Evolutionary conservation across 2,888 invertebrate genomes (phyloP), one percentile per base, ranked within the genome.

Genomic region (Sceliomorpha sp.): DNA sequence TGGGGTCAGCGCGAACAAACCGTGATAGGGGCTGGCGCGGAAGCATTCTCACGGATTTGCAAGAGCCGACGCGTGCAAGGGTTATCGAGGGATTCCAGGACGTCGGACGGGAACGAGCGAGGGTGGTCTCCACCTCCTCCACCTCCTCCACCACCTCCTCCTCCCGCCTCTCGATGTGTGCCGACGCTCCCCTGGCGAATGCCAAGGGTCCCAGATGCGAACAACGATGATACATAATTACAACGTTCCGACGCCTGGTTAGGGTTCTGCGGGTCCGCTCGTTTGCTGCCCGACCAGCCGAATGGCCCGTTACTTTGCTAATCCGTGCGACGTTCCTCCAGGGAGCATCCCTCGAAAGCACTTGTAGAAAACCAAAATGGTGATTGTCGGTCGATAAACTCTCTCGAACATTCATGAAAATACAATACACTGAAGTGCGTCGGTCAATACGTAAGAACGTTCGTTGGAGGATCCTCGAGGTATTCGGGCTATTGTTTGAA

Each of bases 161-260:
- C n/a, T n/a, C n/a, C n/a, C n/a, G n/a, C n/a, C n/a, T n/a, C n/a
- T n/a, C n/a, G n/a, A n/a, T n/a, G n/a, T n/a, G n/a, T n/a, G n/a
- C n/a, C n/a, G n/a, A 29, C 6, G 29, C 29, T 36, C 32, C 20
- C 34, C 20, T 13, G 47, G 51, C 27, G 47, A 39, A 39, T 58
- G 64, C 40, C 55, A 45, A 58, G 71, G 78, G 78, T 77, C 79
- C 77, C 84, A 80, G 82, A 82, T 80, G 82, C 76, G 78, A 80
- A 81, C 80, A 80, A 77, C 80, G 76, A 76, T 81, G 79, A 79
- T 79, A 77, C 83, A 79, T 84, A 84, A 84, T 84, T 83, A 81
- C 79, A 77, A 79, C 81, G 81, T 82, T 77, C 82, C 75, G 75
- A 70, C 76, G 77, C 74, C 76, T 74, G 77, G 73, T 78, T 67